Percentiles rank a stretch among this genome's conserved stretches.
Conservation (phyloP, 2,888 invertebrate genomes). For the Salpingus planirostris region DNA sequence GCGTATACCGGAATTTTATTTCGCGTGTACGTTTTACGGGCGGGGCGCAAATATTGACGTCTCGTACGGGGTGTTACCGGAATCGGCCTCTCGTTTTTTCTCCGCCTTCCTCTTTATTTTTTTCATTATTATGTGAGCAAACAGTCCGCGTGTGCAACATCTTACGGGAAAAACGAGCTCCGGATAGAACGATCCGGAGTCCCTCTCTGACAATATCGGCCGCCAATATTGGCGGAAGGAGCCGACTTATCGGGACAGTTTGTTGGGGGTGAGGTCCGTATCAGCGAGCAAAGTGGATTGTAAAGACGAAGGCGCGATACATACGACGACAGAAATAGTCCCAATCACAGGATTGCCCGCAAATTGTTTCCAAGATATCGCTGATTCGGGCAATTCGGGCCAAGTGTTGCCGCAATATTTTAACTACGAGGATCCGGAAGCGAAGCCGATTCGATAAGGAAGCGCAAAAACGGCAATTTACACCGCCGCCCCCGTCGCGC, state of each 20-base stretch:
- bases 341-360: conserved; percentile 36
- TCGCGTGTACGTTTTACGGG: no score
- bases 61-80: no score
- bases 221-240: conserved; percentile 21
- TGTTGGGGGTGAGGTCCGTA: conserved; percentile 19
- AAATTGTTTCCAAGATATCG: conserved; percentile 37
- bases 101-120: no score
- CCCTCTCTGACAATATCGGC: conserved; percentile 14
- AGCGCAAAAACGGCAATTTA: no score
- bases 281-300: conserved; percentile 31
- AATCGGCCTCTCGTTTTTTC: no score
- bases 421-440: conserved; percentile 10
- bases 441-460: no score
- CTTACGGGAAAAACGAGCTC: conserved; percentile 8
- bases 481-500: no score
- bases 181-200: conserved; percentile 11
- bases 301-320: conserved; percentile 31
- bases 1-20: no score
- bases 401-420: conserved; percentile 30
- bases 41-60: no score
- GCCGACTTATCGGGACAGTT: conserved; percentile 21
- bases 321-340: conserved; percentile 32
- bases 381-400: conserved; percentile 31
- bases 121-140: conserved; percentile 10
- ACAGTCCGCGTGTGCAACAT: conserved; percentile 6